Conservation (phyloP, 1,140 invertebrate species). For the Euwallacea similis region DNA sequence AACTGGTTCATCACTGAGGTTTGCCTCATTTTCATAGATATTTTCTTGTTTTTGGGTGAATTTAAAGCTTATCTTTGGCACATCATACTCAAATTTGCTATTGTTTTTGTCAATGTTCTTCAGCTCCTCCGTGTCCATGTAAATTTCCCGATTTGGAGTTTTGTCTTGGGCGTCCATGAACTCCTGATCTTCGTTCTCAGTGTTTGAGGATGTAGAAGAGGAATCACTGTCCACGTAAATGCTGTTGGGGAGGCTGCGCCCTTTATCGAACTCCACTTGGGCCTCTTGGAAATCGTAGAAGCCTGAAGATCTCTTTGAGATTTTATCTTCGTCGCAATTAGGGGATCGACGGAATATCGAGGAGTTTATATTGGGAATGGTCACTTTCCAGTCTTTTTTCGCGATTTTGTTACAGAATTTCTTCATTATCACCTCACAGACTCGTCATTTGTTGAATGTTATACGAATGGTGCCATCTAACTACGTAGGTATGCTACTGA, state of each 20-base stretch:
- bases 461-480: background rate
- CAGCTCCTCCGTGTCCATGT: constrained; percentile 41
- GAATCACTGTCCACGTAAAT: constrained; percentile 39
- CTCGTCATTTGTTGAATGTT: background rate
- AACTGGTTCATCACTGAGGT: constrained; percentile 20
- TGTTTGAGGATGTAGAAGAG: constrained; percentile 32
- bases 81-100: constrained; percentile 48
- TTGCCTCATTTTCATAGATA: constrained; percentile 36
- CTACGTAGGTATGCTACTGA: background rate
- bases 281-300: constrained; percentile 51
- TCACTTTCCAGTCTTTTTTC: constrained; percentile 50
- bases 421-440: constrained; percentile 40
- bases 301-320: constrained; percentile 44
- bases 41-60: constrained; percentile 46
- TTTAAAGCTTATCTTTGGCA: constrained; percentile 52
- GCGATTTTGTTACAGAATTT: constrained; percentile 51
- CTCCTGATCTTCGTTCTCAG: constrained; percentile 31
- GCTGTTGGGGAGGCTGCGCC: constrained; percentile 42
- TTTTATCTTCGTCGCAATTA: constrained; percentile 25
- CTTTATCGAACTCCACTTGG: constrained; percentile 45
- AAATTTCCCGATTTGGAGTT: constrained; percentile 35
- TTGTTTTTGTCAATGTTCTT: constrained; percentile 40
- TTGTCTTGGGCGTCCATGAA: constrained; percentile 44
- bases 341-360: constrained; percentile 42
- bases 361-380: constrained; percentile 49